A percentile compares a stretch with the other conserved stretches of the same genome.
These are phyloP conservation scores for Lacerta viridis DNA, from an alignment of 2,797 vertebrate genomes.

Conservation along the genomic window DNA sequence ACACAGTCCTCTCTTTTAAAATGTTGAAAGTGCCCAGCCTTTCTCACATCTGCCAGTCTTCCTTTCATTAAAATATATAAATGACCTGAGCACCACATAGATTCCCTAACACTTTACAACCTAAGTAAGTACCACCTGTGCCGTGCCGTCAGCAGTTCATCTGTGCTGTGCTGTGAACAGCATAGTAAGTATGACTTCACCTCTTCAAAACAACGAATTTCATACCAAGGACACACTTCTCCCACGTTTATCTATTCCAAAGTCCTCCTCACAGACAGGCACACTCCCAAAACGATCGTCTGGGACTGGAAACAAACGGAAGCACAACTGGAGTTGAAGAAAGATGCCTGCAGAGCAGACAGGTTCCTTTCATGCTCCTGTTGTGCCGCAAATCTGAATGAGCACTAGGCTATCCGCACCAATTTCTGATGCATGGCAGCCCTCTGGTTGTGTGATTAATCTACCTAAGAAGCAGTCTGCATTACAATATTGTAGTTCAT, in stretches of 20 bases:
- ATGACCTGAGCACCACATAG: background rate
- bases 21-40: constrained; percentile 25
- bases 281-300: constrained; percentile 43
- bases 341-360: constrained; percentile 11
- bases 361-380: background rate
- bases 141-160: background rate
- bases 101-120: background rate
- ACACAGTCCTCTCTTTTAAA: fast-evolving
- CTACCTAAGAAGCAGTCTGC: background rate
- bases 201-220: constrained; percentile 27
- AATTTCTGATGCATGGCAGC: background rate
- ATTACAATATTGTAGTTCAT: background rate
- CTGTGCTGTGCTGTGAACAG: background rate
- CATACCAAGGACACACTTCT: constrained; percentile 38
- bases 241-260: constrained; percentile 22
- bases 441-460: background rate
- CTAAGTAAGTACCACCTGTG: background rate
- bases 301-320: constrained; percentile 55
- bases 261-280: constrained; percentile 46
- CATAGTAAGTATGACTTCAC: constrained; percentile 36
- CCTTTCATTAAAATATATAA: background rate
- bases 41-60: constrained; percentile 30
- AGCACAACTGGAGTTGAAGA: constrained; percentile 35
- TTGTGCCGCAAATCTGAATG: background rate
- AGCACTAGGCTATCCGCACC: constrained; percentile 21